Conservation (phyloP, 1,140 invertebrate species). For the Nylanderia fulva region DNA sequence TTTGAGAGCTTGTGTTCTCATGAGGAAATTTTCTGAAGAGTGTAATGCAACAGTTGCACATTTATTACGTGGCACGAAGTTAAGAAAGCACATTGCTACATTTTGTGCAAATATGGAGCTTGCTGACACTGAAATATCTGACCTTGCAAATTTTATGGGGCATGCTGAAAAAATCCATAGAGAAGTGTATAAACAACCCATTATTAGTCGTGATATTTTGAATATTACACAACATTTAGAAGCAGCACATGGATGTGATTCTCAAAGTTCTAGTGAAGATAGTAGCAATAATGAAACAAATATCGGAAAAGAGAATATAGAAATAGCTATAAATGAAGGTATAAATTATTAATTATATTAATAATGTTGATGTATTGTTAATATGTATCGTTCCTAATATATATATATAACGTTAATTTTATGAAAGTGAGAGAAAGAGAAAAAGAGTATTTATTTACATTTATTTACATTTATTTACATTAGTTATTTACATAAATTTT, state of each 20-base stretch:
- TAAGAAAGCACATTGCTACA: slow-evolving; percentile 40
- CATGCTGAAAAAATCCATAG: slow-evolving; percentile 28
- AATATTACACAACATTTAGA: slow-evolving; percentile 29
- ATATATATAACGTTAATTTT: too few species aligned
- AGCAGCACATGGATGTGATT: slow-evolving; percentile 29
- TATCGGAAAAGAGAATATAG: background rate
- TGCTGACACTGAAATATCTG: slow-evolving; percentile 31
- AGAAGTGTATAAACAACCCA: slow-evolving; percentile 23
- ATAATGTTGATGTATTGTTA: background rate
- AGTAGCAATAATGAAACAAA: background rate
- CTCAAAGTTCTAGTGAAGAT: background rate
- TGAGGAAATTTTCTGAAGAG: slow-evolving; percentile 13
- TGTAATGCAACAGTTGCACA: slow-evolving; percentile 26
- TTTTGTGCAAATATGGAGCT: slow-evolving; percentile 17
- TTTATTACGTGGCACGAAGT: slow-evolving; percentile 26
- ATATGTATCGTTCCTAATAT: too few species aligned
- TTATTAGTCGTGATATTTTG: slow-evolving; percentile 24
- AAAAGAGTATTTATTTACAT: background rate
- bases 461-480: too few species aligned
- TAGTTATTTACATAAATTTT: background rate
- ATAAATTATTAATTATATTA: background rate
- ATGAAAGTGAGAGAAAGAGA: too few species aligned
- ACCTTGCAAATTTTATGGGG: slow-evolving; percentile 42
- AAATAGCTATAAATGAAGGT: background rate
- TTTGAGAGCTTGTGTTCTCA: slow-evolving; percentile 6